Percentiles rank a stretch among this genome's conserved stretches.
These are phyloP conservation scores for Cyrtodaria siliqua DNA, from an alignment of 2,888 invertebrate genomes.

Conservation along the genomic window DNA sequence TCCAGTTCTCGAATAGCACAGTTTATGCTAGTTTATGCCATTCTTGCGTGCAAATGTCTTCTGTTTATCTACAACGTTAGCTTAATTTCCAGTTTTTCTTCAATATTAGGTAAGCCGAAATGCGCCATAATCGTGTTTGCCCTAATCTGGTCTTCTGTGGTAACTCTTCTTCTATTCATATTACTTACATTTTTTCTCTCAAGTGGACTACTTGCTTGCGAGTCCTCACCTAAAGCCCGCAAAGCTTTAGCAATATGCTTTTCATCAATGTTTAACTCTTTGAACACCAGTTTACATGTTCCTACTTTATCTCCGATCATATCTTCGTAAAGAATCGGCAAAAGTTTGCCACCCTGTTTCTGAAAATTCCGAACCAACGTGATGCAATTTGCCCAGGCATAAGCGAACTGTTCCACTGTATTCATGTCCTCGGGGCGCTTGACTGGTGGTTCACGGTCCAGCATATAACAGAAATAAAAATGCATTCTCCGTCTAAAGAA, in stretches of 20 bases:
- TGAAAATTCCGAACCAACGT: constrained; percentile 21
- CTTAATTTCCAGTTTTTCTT: constrained; percentile 9
- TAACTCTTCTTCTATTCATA: constrained; percentile 5
- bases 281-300: constrained; percentile 34
- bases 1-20: too few relatives aligned
- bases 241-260: constrained; percentile 40
- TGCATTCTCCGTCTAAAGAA: constrained; percentile 37
- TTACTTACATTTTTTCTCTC: constrained; percentile 9
- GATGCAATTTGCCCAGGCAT: constrained; percentile 49
- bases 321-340: constrained; percentile 56
- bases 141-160: not conserved
- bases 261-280: constrained; percentile 38
- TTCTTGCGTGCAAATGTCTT: too few relatives aligned
- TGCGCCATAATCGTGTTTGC: constrained; percentile 29
- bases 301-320: constrained; percentile 34
- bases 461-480: constrained; percentile 23
- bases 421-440: constrained; percentile 19
- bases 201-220: constrained; percentile 40
- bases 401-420: constrained; percentile 45
- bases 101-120: constrained; percentile 41
- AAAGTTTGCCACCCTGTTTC: constrained; percentile 9
- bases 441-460: constrained; percentile 12
- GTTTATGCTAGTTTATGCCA: too few relatives aligned
- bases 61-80: not conserved
- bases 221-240: constrained; percentile 46